Evolutionary conservation across 2,797 vertebrate species (phyloP), one percentile per base, ranked within the genome.

Genomic region (Protosalanx chinensis): DNA sequence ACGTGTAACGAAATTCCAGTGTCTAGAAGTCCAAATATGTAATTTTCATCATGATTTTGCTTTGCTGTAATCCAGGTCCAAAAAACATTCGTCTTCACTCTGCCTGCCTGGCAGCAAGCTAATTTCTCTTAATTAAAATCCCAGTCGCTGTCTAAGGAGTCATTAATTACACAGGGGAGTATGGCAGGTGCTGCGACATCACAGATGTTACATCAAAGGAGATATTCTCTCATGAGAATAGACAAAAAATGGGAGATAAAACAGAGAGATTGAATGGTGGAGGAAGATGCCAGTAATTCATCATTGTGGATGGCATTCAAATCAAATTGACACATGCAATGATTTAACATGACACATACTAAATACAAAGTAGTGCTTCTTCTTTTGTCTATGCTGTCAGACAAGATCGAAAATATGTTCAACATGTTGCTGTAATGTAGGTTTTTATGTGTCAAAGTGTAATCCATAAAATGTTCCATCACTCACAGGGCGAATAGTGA

Each of bases 61-160:
- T 0, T 56, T 37, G n/a, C n/a, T n/a, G n/a, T n/a, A n/a, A n/a
- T n/a, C n/a, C n/a, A n/a, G n/a, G n/a, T n/a, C n/a, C n/a, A n/a
- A n/a, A n/a, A n/a, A n/a, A n/a, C n/a, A n/a, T n/a, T n/a, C 8
- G 32, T 73, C 59, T 3, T 64, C 71, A 37, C 51, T 76, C 74
- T 27, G 67, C n/a, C 63, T 37, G 35, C 35, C 58, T 49, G 72
- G 74, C 41, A 46, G 41, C 65, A 58, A 18, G 56, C 72, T 73
- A 72, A 68, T 79, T 77, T 81, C 73, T 74, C 78, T 72, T 83
- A 78, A 87, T 84, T 85, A 80, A 77, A 71, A 81, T 78, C 70
- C 75, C 76, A 80, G 72, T 74, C 71, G 64, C 57, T 81, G 72
- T 78, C 74, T 82, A 74, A 64, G 57, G 79, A 77, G 60, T 66